Conservation (phyloP, 2,888 invertebrate species). For the Torymus auratus region DNA sequence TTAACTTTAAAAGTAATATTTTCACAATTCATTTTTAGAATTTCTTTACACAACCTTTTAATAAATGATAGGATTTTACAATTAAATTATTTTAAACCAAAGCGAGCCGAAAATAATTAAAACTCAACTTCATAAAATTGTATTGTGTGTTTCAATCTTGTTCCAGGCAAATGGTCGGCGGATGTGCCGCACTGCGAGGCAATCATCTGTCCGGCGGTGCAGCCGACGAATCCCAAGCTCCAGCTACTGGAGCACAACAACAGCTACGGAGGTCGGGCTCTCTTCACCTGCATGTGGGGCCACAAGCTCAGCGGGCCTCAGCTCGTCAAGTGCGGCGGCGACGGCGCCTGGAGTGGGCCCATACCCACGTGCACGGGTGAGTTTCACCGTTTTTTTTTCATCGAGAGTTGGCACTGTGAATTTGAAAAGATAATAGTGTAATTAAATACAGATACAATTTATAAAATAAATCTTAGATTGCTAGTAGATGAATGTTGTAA, state of each 20-base stretch:
- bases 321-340: conserved; percentile 87
- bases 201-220: conserved; percentile 87
- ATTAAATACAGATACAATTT: no score
- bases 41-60: no score
- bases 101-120: no score
- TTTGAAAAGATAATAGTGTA: no score
- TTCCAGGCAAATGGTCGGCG: conserved; percentile 86
- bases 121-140: no score
- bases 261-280: conserved; percentile 87
- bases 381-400: conserved; percentile 27
- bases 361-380: conserved; percentile 87
- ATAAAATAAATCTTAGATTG: no score
- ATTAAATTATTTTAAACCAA: no score
- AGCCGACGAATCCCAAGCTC: conserved; percentile 84
- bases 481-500: no score
- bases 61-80: no score
- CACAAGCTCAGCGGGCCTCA: conserved; percentile 87
- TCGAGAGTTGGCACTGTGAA: no score
- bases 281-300: conserved; percentile 91
- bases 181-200: conserved; percentile 85
- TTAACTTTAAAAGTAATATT: no score
- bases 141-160: neutral
- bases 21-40: no score
- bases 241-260: conserved; percentile 88
- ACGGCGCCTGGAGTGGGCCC: conserved; percentile 88